Base-by-base conservation (phyloP, 1,140 invertebrate genomes). In the Conus betulinus region DNA sequence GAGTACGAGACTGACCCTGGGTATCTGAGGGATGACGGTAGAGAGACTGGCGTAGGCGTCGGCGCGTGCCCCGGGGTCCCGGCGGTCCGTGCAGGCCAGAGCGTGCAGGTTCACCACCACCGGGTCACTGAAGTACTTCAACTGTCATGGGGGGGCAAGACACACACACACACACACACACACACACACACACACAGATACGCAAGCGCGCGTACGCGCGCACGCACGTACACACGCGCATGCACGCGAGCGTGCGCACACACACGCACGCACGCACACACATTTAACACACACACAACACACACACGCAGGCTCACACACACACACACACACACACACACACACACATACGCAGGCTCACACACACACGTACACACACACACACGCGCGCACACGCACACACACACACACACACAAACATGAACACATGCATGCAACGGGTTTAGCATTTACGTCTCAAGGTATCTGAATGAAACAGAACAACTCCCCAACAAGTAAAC, bases 41-140 rank as follows among this genome's bases (percentile, higher is more conserved):
- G 97, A 97, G 60, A 99, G 96, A 88, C 96, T 97, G 90, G 97
- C 96, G 95, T 98, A 99, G 95, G 99, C 99, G 93, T 98, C 97
- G 23, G 97, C 96, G 94, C 98, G 99, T 93, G 98, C 97, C 81
- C 96, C 90, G 96, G 23, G 97, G 97, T 91, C 90, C 71, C 93
- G 91, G 17, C 91, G 86, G 25, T 92, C 91, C 78, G 93, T 86
- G 27, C 98, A 97, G 94, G 99, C 99, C 76, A 99, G 96, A 93
- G 97, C 98, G 95, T 99, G 98, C 85, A 99, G 96, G 10, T 98
- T 98, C 90, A 98, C 97, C 57, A 99, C 97, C 8, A 97, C 97
- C 55, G 97, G 97, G 96, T 99, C 98, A 91, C 97, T 98, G 94
- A 95, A 97, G 96, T 93, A 96, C 89, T 95, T 95, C 87, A 95